Conservation (phyloP, 2,113 vertebrate genomes). For the Sterna hirundo region DNA sequence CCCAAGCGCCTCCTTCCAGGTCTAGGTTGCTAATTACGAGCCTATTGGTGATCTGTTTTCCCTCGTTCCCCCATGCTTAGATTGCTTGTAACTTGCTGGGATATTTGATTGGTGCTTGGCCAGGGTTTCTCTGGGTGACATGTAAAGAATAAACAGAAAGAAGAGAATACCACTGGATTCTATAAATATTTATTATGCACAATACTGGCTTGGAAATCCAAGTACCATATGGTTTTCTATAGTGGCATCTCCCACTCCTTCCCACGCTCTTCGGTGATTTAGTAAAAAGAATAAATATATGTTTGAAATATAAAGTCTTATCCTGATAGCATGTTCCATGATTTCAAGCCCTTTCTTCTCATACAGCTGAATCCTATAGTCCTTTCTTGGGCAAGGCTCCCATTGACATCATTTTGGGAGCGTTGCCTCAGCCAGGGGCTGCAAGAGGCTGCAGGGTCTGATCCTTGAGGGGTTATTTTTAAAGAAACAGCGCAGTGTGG, state of each 20-base stretch:
- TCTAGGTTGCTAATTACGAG: not conserved
- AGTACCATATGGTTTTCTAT: constrained; percentile 22
- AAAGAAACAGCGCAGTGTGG: not conserved
- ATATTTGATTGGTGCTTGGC: constrained; percentile 3
- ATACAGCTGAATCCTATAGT: not conserved
- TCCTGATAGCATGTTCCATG: not conserved
- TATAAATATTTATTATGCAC: constrained; percentile 36
- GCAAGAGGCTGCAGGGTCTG: not conserved
- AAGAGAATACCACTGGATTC: constrained; percentile 11
- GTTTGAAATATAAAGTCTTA: not conserved
- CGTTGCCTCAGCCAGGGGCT: not conserved
- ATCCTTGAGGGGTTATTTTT: not conserved
- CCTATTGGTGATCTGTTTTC: not conserved
- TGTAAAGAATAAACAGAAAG: constrained; percentile 47
- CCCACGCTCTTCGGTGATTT: not conserved
- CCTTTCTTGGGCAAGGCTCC: not conserved
- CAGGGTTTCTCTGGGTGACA: constrained; percentile 24
- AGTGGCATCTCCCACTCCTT: not conserved
- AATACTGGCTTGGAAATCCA: not conserved
- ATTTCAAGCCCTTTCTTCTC: not conserved
- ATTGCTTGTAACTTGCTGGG: not conserved
- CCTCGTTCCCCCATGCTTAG: not conserved
- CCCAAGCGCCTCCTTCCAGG: not conserved
- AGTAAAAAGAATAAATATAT: not conserved
- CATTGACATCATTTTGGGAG: not conserved